These are phyloP conservation scores for Gymnobelideus leadbeateri DNA, from an alignment of 2,113 vertebrate species.

Conservation along the genomic window DNA sequence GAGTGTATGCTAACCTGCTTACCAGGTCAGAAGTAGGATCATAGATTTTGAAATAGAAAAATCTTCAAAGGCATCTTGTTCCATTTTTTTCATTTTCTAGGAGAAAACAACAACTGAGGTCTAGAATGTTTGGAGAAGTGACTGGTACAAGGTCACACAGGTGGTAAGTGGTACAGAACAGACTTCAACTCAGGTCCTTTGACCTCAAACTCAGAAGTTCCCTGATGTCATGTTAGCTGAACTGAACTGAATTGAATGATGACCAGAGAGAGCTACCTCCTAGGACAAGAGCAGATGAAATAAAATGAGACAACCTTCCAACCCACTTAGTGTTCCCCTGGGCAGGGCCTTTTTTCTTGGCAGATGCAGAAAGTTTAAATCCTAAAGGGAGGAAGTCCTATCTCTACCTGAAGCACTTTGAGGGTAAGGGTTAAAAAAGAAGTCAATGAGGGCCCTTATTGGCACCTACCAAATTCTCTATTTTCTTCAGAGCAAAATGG, in stretches of 20 bases:
- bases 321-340: constrained; percentile 15
- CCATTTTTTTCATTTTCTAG: not conserved
- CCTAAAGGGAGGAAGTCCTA: not conserved
- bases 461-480: constrained; percentile 54
- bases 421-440: constrained; percentile 21
- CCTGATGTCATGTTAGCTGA: not conserved
- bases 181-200: not conserved
- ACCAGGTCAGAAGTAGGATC: not conserved
- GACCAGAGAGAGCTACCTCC: not conserved
- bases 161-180: not conserved
- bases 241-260: not conserved
- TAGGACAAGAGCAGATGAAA: not conserved
- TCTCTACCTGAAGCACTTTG: not conserved
- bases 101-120: not conserved
- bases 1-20: not conserved
- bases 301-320: not conserved
- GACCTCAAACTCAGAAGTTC: not conserved
- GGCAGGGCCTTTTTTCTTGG: constrained; percentile 24
- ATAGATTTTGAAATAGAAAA: not conserved
- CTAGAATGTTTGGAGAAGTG: not conserved
- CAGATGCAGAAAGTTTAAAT: not conserved
- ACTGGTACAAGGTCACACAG: not conserved
- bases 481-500: constrained; percentile 32
- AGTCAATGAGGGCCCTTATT: constrained; percentile 1
- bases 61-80: not conserved